Base-by-base conservation (phyloP, 2,113 vertebrate genomes). In the Poicephalus meyeri region DNA sequence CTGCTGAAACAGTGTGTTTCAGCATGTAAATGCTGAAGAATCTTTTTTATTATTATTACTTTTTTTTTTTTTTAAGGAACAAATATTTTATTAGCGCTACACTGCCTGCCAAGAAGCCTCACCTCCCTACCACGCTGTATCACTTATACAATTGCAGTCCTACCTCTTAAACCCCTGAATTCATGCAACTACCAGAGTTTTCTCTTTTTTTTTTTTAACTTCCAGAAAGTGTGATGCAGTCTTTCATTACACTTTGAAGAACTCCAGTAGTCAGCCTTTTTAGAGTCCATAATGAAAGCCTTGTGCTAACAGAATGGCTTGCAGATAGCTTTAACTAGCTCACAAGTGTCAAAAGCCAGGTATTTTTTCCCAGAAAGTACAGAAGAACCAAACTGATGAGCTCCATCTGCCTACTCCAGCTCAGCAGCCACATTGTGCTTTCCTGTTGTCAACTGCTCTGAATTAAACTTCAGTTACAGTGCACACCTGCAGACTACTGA, bases 401-500 rank as follows among this genome's bases (percentile, higher is more conserved):
- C 31, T 49, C 13, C 0, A 46, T n/a, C 49, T 76, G 44, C 31
- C 64, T 47, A 16, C 33, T 63, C 1, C 5, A 74, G 31, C n/a
- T 88, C 61, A 93, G 74, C 68, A 80, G 77, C 72, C 35, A 82
- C 31, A 15, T 17, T 82, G 78, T 82, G 52, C 56, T 85, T 77
- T 76, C 42, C 61, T 60, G 24, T n/a, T 88, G 39, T 72, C 79
- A 86, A 49, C 74, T 80, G 58, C 79, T 93, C 37, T 42, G 53
- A 83, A 92, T 92, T 88, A 88, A 86, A 93, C 68, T 26, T 50
- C 50, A 50, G 44, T 39, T 78, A 71, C 21, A 52, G 41, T 14
- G 49, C 66, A 94, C 64, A 92, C 50, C 86, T 92, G 92, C 76
- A 74, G 53, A 64, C 95, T 89, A 50, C 88, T n/a, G 64, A 88